Evolutionary conservation across 2,888 invertebrate species (phyloP).

Genomic region (Adelognathus sp.): DNA sequence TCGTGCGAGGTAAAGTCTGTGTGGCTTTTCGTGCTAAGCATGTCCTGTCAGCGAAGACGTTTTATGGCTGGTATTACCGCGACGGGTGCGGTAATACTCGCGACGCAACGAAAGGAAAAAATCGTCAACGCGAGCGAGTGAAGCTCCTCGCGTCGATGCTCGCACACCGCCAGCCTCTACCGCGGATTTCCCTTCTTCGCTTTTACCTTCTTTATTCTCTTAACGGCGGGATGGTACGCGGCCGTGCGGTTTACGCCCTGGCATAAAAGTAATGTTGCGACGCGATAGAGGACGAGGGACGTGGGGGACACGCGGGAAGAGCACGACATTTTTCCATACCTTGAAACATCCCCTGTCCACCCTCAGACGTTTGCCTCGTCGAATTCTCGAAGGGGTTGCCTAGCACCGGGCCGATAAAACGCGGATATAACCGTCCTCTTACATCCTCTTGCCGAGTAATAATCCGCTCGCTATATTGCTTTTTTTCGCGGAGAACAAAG

Average conservation of each 20-base stretch:
- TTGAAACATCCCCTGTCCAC: not conserved
- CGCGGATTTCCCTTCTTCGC: conserved; percentile 40
- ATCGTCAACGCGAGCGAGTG: conserved; percentile 36
- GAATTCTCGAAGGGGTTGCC: conserved; percentile 67
- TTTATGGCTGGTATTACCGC: conserved; percentile 71
- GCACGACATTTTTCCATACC: conserved; percentile 48
- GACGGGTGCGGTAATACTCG: conserved; percentile 59
- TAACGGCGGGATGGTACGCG: conserved; percentile 57
- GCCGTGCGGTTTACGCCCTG: conserved; percentile 73
- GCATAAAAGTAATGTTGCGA: conserved; percentile 73
- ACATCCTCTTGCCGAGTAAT: not conserved
- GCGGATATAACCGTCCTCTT: conserved; percentile 56
- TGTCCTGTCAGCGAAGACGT: conserved; percentile 74
- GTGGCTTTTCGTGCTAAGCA: conserved; percentile 67
- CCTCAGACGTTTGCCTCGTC: conserved; percentile 61
- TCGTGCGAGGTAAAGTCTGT: not conserved
- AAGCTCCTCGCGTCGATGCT: not conserved
- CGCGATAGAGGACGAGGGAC: conserved; percentile 39
- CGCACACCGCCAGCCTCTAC: conserved; percentile 53
- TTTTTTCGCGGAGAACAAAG: not conserved
- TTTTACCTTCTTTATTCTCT: conserved; percentile 41
- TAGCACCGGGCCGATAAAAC: conserved; percentile 72
- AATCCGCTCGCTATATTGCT: not conserved
- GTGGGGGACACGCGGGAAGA: conserved; percentile 32
- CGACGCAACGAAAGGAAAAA: conserved; percentile 18